Conservation (phyloP, 37 sponge, comb jelly and placozoan genomes). For the Corticium candelabrum region DNA sequence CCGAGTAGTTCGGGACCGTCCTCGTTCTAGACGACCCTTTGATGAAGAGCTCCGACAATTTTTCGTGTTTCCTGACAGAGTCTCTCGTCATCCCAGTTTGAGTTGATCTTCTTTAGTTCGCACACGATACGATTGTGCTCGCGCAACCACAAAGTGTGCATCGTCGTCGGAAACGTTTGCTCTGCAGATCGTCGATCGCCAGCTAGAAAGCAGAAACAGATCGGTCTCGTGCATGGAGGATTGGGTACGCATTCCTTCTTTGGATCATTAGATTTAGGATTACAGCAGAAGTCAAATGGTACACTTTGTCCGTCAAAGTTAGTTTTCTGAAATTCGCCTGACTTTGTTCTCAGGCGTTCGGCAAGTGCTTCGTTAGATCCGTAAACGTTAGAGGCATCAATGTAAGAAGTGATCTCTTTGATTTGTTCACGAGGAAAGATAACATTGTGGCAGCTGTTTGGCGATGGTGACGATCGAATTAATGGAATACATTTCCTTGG, state of each 20-base stretch:
- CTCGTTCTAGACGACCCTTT: slow-evolving; percentile 15
- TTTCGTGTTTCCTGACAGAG: slow-evolving; percentile 6
- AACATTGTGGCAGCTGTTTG: no score
- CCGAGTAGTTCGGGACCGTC: slow-evolving; percentile 27
- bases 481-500: not conserved
- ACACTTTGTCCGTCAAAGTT: no score
- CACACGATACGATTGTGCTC: not conserved
- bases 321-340: not conserved
- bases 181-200: not conserved
- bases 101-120: not conserved
- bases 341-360: not conserved
- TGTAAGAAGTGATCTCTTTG: not conserved
- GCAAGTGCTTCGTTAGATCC: not conserved
- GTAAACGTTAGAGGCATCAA: not conserved
- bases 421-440: not conserved
- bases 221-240: not conserved
- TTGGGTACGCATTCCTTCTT: not conserved
- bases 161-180: not conserved
- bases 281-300: not conserved
- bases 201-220: not conserved
- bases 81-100: not conserved
- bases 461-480: not conserved
- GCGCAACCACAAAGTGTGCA: not conserved
- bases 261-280: no score
- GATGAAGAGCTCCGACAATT: slow-evolving; percentile 11